phyloP scores from a whole-genome alignment of 2,113 vertebrate genomes.

The Poicephalus meyeri region DNA sequence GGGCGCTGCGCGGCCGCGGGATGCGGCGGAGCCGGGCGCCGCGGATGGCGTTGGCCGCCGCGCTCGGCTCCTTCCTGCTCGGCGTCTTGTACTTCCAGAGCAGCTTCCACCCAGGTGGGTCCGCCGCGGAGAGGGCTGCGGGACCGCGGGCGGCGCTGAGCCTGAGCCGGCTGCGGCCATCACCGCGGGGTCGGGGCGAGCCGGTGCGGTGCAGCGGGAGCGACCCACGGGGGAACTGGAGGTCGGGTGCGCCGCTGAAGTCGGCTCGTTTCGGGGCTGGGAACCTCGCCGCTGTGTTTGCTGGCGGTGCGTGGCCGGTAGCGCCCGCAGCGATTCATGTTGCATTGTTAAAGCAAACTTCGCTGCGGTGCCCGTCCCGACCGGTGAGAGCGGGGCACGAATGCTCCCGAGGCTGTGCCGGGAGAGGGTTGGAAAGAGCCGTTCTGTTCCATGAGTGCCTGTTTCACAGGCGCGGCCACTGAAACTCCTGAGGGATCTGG shows the following conservation, averaged over 20 bases:
- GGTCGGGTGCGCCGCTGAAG: not conserved
- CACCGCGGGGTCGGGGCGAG: not conserved
- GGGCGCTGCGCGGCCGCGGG: not conserved
- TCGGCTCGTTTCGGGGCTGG: not conserved
- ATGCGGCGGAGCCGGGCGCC: constrained; percentile 78
- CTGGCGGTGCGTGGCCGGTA: rapidly evolving
- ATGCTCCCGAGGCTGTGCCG: not conserved
- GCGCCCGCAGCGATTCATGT: rapidly evolving
- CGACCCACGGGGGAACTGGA: not conserved
- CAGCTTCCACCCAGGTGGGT: constrained; percentile 82
- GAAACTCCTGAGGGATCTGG: rapidly evolving
- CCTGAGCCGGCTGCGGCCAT: not conserved
- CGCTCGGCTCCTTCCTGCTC: constrained; percentile 82
- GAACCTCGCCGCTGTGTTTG: not conserved
- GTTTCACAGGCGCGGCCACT: rapidly evolving
- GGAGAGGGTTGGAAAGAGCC: not conserved
- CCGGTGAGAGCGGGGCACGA: not conserved
- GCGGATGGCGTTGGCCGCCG: constrained; percentile 74
- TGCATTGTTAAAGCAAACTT: rapidly evolving
- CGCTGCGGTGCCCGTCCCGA: not conserved
- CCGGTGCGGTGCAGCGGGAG: not conserved
- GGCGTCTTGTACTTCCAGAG: constrained; percentile 80
- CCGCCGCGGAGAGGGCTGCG: not conserved
- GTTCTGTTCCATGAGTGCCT: rapidly evolving
- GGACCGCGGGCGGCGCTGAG: not conserved